Base-by-base conservation (phyloP, 2,888 invertebrate genomes). In the Antitype chi region DNA sequence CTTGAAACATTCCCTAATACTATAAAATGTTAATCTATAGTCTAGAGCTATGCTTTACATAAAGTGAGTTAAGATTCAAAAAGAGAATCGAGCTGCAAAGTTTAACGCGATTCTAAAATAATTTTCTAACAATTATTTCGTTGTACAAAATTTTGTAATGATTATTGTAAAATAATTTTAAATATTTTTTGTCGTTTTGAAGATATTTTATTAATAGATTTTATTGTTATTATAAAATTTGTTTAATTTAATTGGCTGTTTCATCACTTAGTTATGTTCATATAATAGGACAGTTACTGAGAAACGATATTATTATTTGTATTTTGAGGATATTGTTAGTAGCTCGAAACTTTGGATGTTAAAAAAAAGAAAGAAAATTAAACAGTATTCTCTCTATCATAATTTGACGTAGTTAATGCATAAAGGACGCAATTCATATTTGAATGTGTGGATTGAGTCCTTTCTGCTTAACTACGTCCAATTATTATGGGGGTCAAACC, bases 71-170 rank as follows among this genome's bases (percentile, higher is more conserved):
- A 43, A 28, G 62, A 55, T 53, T 64, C 23, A 62, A 17, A 2
- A 20, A 38, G 43, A 66, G 20, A 70, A 77, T 38, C 57, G 23
- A 53, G 15, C 43, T 15, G 11, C 32, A 6, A 66, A 28, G 2
- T 38, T 20, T 32, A 55, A 60, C 23, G 49, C 20, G 28, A 53
- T 79, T 68, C 32, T 43, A 64, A 80, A 53, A 69, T 73, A 38
- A 59, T 81, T 81, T 63, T 69, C 38, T 72, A 74, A 59, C 62
- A 70, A 63, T 77, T 85, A 60, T 70, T 66, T 72, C 71, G 32
- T 78, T 84, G 83, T 84, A 84, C 83, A 84, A 84, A 85, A 74
- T 82, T 82, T 83, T 82, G 62, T 82, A 77, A 73, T 73, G 53
- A 74, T 43, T 74, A 85, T 77, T 77, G 64, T 83, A 85, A 81